phyloP scores from a whole-genome alignment of 2,888 invertebrate species.

The Globia sparganii region DNA sequence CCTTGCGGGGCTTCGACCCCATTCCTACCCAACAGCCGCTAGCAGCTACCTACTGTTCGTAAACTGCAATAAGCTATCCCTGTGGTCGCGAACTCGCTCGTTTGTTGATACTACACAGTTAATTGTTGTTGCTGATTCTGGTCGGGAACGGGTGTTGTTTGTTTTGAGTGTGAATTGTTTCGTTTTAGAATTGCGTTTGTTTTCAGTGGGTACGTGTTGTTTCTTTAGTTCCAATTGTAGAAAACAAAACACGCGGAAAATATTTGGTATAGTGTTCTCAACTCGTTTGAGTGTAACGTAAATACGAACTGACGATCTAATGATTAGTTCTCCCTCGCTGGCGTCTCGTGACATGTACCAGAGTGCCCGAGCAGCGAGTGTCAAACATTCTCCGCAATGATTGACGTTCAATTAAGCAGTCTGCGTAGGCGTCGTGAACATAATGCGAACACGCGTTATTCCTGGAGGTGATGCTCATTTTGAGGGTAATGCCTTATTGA shows the following conservation, averaged over 20 bases:
- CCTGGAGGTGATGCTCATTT: slow-evolving; percentile 36
- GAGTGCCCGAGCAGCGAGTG: not conserved
- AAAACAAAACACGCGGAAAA: slow-evolving; percentile 7
- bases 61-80: slow-evolving; percentile 33
- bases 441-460: slow-evolving; percentile 36
- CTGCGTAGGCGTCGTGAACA: slow-evolving; percentile 50
- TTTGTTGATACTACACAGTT: slow-evolving; percentile 38
- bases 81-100: slow-evolving; percentile 22
- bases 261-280: slow-evolving; percentile 12
- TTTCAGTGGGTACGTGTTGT: slow-evolving; percentile 31
- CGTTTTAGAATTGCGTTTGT: slow-evolving; percentile 20
- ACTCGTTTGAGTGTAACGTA: not conserved
- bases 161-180: slow-evolving; percentile 29
- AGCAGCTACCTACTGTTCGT: slow-evolving; percentile 20
- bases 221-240: slow-evolving; percentile 23
- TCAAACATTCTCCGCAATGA: slow-evolving; percentile 52
- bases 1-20: slow-evolving; percentile 65
- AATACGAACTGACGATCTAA: not conserved
- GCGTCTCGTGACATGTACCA: slow-evolving; percentile 12
- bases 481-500: slow-evolving; percentile 27
- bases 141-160: slow-evolving; percentile 23
- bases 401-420: slow-evolving; percentile 62
- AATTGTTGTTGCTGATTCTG: slow-evolving; percentile 40
- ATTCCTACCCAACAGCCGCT: slow-evolving; percentile 36
- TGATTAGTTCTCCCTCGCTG: slow-evolving; percentile 4